These are phyloP conservation scores for Pherbina coryleti DNA, from an alignment of 2,888 invertebrate species.

Conservation along the genomic window DNA sequence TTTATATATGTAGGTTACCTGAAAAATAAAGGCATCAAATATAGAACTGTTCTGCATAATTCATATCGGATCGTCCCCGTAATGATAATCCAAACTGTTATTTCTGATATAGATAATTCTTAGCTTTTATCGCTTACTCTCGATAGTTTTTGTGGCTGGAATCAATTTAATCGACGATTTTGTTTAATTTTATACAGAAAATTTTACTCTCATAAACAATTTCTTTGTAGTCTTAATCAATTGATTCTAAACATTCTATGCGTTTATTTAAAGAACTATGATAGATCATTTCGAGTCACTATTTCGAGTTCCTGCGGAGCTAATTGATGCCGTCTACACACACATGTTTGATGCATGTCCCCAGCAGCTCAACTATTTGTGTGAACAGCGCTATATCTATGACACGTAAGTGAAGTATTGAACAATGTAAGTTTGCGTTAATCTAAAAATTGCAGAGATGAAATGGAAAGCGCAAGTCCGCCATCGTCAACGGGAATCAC, in stretches of 20 bases:
- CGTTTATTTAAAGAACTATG: conserved; percentile 70
- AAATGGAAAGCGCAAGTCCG: neutral
- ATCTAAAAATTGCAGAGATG: neutral
- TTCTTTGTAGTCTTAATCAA: neutral
- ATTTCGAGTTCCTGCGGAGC: conserved; percentile 82
- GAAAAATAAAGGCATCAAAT: no score
- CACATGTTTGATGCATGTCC: conserved; percentile 89
- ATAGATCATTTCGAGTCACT: conserved; percentile 81
- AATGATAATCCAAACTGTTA: no score
- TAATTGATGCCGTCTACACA: conserved; percentile 88
- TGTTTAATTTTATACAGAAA: no score
- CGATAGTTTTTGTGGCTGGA: no score
- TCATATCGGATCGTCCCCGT: no score
- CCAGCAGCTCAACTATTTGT: conserved; percentile 79
- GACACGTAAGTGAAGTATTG: conserved; percentile 48
- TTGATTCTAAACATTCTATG: no score
- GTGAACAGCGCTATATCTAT: conserved; percentile 58
- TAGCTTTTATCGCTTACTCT: no score
- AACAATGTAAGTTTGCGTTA: neutral
- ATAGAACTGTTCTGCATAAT: no score
- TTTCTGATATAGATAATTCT: no score
- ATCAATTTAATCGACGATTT: no score
- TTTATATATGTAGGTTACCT: no score
- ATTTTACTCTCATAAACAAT: neutral
- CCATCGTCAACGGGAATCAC: neutral